phyloP scores from a whole-genome alignment of 2,888 invertebrate species.

The Hesperia comma region DNA sequence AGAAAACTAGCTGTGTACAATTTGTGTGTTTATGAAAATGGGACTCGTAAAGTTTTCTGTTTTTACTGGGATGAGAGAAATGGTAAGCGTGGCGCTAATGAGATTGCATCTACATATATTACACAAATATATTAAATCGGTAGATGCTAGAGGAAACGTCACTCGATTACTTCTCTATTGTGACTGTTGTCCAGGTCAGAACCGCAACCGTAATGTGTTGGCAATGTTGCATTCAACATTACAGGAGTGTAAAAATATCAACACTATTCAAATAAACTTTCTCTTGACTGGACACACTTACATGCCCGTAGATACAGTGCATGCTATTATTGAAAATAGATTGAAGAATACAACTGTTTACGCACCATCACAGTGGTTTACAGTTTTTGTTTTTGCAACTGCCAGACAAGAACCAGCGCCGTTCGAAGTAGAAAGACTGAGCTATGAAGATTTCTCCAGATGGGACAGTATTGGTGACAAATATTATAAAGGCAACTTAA shows the following conservation, averaged over 20 bases:
- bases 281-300: no score
- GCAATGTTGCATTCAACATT: no score
- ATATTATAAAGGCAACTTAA: constrained; percentile 45
- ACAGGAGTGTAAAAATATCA: no score
- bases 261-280: no score
- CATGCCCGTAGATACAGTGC: no score
- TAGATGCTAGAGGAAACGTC: no score
- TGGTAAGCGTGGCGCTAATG: constrained; percentile 19
- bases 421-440: constrained; percentile 42
- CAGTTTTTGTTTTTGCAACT: constrained; percentile 46
- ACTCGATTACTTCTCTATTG: no score
- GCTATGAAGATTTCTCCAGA: constrained; percentile 43
- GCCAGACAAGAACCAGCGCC: constrained; percentile 44
- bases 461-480: constrained; percentile 45
- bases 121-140: constrained; percentile 34
- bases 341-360: constrained; percentile 42
- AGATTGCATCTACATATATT: background rate
- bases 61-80: no score
- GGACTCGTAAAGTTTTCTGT: no score
- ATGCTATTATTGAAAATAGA: no score
- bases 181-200: no score
- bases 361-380: constrained; percentile 54
- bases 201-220: no score
- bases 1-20: constrained; percentile 36
- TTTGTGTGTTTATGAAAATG: constrained; percentile 24